A percentile compares a stretch with the other conserved stretches of the same genome.
These are phyloP conservation scores for Rhodeus uyekii DNA, from an alignment of 2,797 vertebrate species.

Conservation along the genomic window DNA sequence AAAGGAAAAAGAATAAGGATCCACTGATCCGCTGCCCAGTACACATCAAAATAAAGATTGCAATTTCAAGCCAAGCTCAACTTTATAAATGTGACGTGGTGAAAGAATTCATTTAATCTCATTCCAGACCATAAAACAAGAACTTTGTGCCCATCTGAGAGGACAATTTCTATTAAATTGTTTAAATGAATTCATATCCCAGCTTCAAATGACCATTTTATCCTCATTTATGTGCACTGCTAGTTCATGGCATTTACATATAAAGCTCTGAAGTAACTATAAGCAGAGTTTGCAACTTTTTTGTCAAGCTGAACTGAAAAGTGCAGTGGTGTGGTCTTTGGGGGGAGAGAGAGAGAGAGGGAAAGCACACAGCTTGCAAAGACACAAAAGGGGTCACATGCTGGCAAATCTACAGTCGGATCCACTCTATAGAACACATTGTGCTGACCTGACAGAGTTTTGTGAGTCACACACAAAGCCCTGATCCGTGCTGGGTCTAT, in stretches of 20 bases:
- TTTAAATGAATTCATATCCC: neutral
- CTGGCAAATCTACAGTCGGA: conserved; percentile 63
- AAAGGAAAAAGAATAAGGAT: neutral
- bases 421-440: conserved; percentile 64
- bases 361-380: conserved; percentile 60
- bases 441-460: conserved; percentile 76
- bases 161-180: neutral
- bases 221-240: conserved; percentile 3
- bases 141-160: neutral
- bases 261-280: conserved; percentile 64
- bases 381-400: conserved; percentile 70
- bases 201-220: neutral
- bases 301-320: conserved; percentile 67
- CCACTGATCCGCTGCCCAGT: conserved; percentile 9
- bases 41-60: conserved; percentile 7
- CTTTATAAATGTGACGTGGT: neutral
- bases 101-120: conserved; percentile 7
- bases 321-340: conserved; percentile 68
- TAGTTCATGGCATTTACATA: conserved; percentile 32
- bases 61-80: neutral
- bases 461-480: conserved; percentile 70
- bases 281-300: conserved; percentile 72
- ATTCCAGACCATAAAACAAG: conserved; percentile 11
- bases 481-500: conserved; percentile 73
- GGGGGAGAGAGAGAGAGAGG: conserved; percentile 51